A percentile compares a stretch with the other conserved stretches of the same genome.
phyloP scores from a whole-genome alignment of 2,113 vertebrate genomes.

The Anolis carolinensis region DNA sequence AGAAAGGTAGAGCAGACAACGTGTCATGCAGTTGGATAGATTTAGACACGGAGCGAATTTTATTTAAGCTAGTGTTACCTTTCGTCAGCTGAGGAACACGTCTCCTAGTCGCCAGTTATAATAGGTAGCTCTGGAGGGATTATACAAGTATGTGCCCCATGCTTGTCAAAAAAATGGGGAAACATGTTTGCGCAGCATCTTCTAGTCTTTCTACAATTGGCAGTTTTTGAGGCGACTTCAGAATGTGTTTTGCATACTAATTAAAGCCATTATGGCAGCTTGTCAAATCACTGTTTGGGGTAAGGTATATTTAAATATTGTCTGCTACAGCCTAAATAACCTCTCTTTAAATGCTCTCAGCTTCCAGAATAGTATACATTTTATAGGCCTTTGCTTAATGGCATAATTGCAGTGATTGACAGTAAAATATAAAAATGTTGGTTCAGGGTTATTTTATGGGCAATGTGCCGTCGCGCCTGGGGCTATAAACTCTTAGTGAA shows the following conservation, averaged over 20 bases:
- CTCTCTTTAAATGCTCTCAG: slow-evolving; percentile 51
- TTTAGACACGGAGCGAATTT: not conserved
- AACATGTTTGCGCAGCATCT: slow-evolving; percentile 8
- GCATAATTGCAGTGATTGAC: slow-evolving; percentile 52
- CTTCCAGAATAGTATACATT: slow-evolving; percentile 47
- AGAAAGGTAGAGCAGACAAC: slow-evolving; percentile 4
- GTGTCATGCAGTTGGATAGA: slow-evolving; percentile 25
- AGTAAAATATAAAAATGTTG: slow-evolving; percentile 50
- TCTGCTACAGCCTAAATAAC: slow-evolving; percentile 50
- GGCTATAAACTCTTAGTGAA: too few relatives aligned
- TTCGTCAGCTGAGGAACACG: slow-evolving; percentile 1
- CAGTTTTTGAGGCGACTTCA: slow-evolving; percentile 32
- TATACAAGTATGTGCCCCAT: not conserved
- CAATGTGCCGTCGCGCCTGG: too few relatives aligned
- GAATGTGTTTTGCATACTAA: slow-evolving; percentile 50
- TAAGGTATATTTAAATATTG: slow-evolving; percentile 50
- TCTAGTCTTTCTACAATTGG: slow-evolving; percentile 35
- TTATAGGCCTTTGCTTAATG: slow-evolving; percentile 57
- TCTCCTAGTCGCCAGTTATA: slow-evolving; percentile 29
- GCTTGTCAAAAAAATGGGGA: slow-evolving; percentile 20
- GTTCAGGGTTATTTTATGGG: slow-evolving; percentile 17
- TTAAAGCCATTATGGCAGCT: slow-evolving; percentile 51
- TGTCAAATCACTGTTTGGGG: slow-evolving; percentile 51
- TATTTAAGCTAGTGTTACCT: slow-evolving; percentile 11
- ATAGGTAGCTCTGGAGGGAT: slow-evolving; percentile 26